Base-by-base conservation (phyloP, 2,113 vertebrate species). In the Dromiciops gliroides region DNA sequence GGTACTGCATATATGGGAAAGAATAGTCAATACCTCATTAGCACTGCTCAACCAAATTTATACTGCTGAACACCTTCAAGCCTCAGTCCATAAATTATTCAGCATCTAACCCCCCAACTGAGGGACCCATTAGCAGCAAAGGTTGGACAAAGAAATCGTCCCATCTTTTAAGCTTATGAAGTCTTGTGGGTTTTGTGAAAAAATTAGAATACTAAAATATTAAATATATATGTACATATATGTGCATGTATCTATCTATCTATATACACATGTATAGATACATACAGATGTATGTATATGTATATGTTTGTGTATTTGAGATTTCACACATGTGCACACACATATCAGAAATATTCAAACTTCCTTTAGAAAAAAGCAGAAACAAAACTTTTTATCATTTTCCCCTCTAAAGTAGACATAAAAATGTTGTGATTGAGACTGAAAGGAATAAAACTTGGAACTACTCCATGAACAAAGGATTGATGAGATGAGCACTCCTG, bases 11-110 rank as follows among this genome's bases (percentile, higher is more conserved):
- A 90, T 44, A 91, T 52, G 83, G 31, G 91, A 96, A 37, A 51
- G 93, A 96, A 25, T 0, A 12, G 97, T 97, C 97, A 97, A 96
- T 97, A 97, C 91, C 93, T 96, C 94, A 97, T 97, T 96, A 97
- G 94, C 96, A 44, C 48, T 93, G 31, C 93, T 95, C 91, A 96
- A 91, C 50, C 96, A 96, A 95, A 96, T 95, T 97, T 97, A 96
- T 91, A 93, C 28, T 95, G 49, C 90, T 96, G 89, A 8, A 83
- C 89, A 91, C 91, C 89, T 51, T 96, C 75, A n/a, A 89, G 51
- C 37, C 95, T 90, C 52, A 93, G 51, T 75, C 90, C 92, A 52
- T 96, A 96, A 97, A 98, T 96, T 96, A 96, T 96, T 56, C 26
- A 94, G 28, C 75, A 97, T 25, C 2, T 89, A 95, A 95, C 95